A percentile compares a stretch with the other conserved stretches of the same genome.
These are phyloP conservation scores for Chrysaora quinquecirrha DNA, from an alignment of 30 jellyfish, hydroid and myxozoan species.

Conservation along the genomic window DNA sequence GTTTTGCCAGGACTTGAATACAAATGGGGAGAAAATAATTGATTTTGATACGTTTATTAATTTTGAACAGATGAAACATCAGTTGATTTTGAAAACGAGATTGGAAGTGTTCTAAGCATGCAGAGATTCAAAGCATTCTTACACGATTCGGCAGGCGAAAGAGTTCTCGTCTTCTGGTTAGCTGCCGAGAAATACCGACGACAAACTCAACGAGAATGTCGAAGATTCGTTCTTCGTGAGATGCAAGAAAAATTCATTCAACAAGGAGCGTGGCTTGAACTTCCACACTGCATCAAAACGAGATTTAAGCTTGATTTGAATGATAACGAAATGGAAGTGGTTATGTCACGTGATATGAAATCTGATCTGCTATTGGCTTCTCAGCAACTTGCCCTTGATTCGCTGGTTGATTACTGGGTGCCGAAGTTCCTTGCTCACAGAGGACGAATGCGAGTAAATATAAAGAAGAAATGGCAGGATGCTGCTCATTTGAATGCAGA, in stretches of 20 bases:
- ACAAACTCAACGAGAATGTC: slow-evolving; percentile 80
- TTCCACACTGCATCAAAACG: slow-evolving; percentile 44
- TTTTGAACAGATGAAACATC: background rate
- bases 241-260: slow-evolving; percentile 68
- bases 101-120: slow-evolving; percentile 79
- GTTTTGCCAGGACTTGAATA: no score
- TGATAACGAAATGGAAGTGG: background rate
- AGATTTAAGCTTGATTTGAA: slow-evolving; percentile 6
- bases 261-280: slow-evolving; percentile 71
- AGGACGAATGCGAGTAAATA: background rate
- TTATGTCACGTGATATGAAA: background rate
- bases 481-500: background rate
- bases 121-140: slow-evolving; percentile 81
- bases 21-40: no score
- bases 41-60: no score
- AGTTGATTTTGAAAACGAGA: background rate
- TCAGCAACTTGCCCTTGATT: slow-evolving; percentile 39
- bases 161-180: slow-evolving; percentile 77
- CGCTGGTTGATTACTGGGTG: slow-evolving; percentile 75
- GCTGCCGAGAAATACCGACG: slow-evolving; percentile 88
- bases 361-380: slow-evolving; percentile 39
- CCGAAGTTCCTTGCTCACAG: slow-evolving; percentile 84
- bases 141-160: slow-evolving; percentile 83
- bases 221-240: slow-evolving; percentile 70
- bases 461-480: slow-evolving; percentile 26